A percentile compares a stretch with the other conserved stretches of the same genome.
Conservation (phyloP, 1,140 invertebrate genomes). For the Hestina assimilis region DNA sequence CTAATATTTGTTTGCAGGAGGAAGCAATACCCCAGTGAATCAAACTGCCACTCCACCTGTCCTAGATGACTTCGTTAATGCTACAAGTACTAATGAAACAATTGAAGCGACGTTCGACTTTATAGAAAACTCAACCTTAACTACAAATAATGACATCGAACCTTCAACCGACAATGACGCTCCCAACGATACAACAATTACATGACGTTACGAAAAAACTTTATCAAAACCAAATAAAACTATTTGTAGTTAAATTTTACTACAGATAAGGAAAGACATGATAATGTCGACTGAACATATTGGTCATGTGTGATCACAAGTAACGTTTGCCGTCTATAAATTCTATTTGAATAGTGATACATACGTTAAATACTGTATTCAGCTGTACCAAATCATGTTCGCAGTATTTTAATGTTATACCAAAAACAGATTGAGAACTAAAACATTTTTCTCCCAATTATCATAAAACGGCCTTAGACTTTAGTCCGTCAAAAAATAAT, state of each 20-base stretch:
- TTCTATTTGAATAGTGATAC: slow-evolving; percentile 19
- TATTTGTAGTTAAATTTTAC: slow-evolving; percentile 12
- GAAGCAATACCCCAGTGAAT: slow-evolving; percentile 68
- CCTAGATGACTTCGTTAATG: slow-evolving; percentile 31
- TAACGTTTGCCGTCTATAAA: slow-evolving; percentile 26
- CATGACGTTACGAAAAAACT: slow-evolving; percentile 34
- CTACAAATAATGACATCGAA: slow-evolving; percentile 11
- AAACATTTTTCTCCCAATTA: too few relatives aligned
- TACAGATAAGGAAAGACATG: neutral
- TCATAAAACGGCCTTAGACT: too few relatives aligned
- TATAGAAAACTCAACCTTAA: slow-evolving; percentile 13
- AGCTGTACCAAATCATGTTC: neutral
- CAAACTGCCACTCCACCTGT: slow-evolving; percentile 33
- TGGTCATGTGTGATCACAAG: slow-evolving; percentile 24
- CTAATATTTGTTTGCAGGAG: slow-evolving; percentile 53
- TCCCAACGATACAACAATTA: slow-evolving; percentile 33
- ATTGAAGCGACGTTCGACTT: neutral
- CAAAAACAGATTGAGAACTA: too few relatives aligned
- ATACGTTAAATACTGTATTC: slow-evolving; percentile 3
- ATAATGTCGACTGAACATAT: slow-evolving; percentile 7
- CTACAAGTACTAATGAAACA: slow-evolving; percentile 21
- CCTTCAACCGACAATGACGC: slow-evolving; percentile 19
- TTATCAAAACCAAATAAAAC: slow-evolving; percentile 17
- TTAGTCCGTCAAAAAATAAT: neutral
- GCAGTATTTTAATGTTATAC: too few relatives aligned